Percentiles rank a stretch among this genome's conserved stretches.
phyloP scores from a whole-genome alignment of 30 jellyfish, hydroid and myxozoan species.

The Aurelia coerulea region DNA sequence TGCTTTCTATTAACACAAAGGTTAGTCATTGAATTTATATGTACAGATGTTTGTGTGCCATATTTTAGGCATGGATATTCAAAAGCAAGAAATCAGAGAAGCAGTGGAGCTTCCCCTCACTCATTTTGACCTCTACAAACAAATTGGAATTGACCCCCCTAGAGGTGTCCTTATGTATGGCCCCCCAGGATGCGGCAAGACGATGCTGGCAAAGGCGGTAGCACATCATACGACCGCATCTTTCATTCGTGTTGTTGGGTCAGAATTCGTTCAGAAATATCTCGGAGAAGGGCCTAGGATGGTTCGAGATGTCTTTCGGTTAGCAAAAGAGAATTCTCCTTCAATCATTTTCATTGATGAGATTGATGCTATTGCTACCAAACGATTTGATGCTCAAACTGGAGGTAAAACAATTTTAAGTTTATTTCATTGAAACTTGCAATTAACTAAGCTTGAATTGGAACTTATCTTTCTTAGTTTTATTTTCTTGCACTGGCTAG shows the following conservation, averaged over 20 bases:
- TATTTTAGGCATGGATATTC: conserved; percentile 91
- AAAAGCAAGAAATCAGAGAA: conserved; percentile 97
- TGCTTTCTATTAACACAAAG: too few relatives aligned
- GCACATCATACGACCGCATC: conserved; percentile 99
- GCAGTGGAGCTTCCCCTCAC: conserved; percentile 98
- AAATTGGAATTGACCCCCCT: conserved; percentile 99
- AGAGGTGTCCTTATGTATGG: conserved; percentile 98
- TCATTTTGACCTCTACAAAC: conserved; percentile 91
- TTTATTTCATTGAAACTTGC: background rate
- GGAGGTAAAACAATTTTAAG: conserved; percentile 75
- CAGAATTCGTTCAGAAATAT: conserved; percentile 97
- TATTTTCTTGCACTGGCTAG: too few relatives aligned
- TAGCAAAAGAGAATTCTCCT: conserved; percentile 98
- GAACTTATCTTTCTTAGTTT: too few relatives aligned
- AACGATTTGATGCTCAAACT: conserved; percentile 98
- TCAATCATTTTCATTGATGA: conserved; percentile 96
- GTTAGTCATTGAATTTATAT: background rate
- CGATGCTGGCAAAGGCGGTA: conserved; percentile 99
- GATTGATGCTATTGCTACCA: conserved; percentile 98
- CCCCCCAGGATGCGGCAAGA: conserved; percentile 99
- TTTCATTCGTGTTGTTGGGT: conserved; percentile 94
- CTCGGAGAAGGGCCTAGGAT: conserved; percentile 99
- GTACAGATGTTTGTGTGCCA: too few relatives aligned
- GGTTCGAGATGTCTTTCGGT: conserved; percentile 97
- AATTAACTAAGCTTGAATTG: background rate